These are phyloP conservation scores for Glomeris marginata DNA, from an alignment of 2,888 invertebrate genomes.

Conservation along the genomic window DNA sequence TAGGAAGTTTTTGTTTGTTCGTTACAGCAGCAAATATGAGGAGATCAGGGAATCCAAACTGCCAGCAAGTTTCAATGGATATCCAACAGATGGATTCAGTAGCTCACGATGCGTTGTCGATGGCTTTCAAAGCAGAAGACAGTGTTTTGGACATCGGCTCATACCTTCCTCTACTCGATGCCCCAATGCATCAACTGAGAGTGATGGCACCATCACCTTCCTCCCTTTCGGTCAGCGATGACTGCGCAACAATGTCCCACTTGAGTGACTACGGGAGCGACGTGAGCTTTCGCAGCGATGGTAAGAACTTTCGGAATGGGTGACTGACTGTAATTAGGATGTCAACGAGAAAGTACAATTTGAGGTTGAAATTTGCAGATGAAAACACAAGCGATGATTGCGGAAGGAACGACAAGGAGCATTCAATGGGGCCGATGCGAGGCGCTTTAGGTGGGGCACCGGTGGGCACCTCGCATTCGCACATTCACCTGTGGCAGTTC, in stretches of 20 bases:
- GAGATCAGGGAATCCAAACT: too few species aligned
- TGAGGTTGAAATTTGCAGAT: constrained; percentile 10
- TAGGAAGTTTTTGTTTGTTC: neutral
- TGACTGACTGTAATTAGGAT: neutral
- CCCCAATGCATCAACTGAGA: constrained; percentile 2
- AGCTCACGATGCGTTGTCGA: neutral
- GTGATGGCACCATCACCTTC: constrained; percentile 1
- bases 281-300: constrained; percentile 20
- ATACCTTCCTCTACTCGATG: constrained; percentile 2
- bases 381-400: constrained; percentile 20
- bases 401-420: constrained; percentile 16
- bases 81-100: too few species aligned
- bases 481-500: constrained; percentile 98
- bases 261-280: constrained; percentile 20
- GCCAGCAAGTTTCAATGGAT: too few species aligned
- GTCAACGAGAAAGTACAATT: neutral
- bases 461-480: constrained; percentile 40
- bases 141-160: constrained; percentile 20
- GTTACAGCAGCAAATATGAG: neutral
- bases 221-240: constrained; percentile 11
- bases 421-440: too few species aligned
- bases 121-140: constrained; percentile 18
- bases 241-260: constrained; percentile 11
- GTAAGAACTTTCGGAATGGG: constrained; percentile 14
- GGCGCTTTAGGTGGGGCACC: too few species aligned